Evolutionary conservation across 2,888 invertebrate genomes (phyloP), one percentile per base, ranked within the genome.

Genomic region (Nowickia ferox): DNA sequence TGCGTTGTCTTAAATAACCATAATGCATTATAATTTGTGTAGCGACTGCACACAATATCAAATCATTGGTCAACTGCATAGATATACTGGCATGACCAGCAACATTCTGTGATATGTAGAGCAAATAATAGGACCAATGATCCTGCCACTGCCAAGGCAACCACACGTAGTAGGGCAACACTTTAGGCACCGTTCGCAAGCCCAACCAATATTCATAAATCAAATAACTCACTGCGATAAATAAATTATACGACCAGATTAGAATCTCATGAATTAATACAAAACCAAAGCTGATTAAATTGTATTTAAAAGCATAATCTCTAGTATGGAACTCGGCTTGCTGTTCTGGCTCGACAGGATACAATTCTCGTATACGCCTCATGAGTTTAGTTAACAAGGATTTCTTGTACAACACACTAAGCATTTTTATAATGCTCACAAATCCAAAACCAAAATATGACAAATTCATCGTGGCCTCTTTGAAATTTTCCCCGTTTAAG

Each of bases 21-120:
- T 90, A 92, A 74, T 92, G 92, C 92, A 92, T 92, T 11, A 91
- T 88, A n/a, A 92, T 80, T 53, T 92, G 90, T 4, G 88, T 89
- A 17, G 89, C 90, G 53, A 90, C 80, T 1, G 89, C 89, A 65
- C 90, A 91, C 81, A 92, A 87, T 4, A 92, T 80, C 88, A 92
- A 87, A 84, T 92, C 92, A 30, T 89, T 89, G 3, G 91, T 89
- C 69, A 92, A 75, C 44, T 90, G 90, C 0, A 90, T 90, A 0
- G 90, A 88, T 1, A 90, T 88, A 19, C 91, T 89, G 0, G 89
- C 88, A 81, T 90, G 91, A 0, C 89, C 92, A 1, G 87, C 91
- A 1, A 90, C 53, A 22, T 88, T 88, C 61, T 92, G 90, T 0
- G 89, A 88, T 0, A 87, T 22, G 69, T 90, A 92, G 46, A 91